Base-by-base conservation (phyloP, 2,888 invertebrate genomes). In the Petrolisthes manimaculis region DNA sequence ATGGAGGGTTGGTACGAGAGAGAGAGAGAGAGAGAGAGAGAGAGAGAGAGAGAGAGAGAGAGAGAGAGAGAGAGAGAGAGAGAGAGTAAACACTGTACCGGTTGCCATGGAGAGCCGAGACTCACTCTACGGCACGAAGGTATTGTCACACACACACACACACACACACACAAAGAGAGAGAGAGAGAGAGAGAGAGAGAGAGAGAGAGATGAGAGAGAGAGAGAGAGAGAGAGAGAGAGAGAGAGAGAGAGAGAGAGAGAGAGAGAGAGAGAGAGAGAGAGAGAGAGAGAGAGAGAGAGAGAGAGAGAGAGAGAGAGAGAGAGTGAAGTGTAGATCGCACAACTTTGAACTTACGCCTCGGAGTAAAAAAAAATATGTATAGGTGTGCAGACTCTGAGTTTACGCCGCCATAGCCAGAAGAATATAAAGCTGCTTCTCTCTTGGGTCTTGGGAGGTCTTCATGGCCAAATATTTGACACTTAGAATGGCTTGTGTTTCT, bases 191-290 rank as follows among this genome's bases (percentile, higher is more conserved):
- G 75, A 75, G 75, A 75, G 75, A 75, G 75, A 21, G 75, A 75
- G 75, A 75, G 75, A 75, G 75, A 75, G 75, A 75, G 75, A 75
- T n/a, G 75, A 75, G 75, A 75, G 75, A n/a, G 78, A n/a, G 18
- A 61, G 9, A 14, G 18, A 75, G 75, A n/a, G 24, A 21, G 75
- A 75, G 75, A 75, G 75, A 21, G 75, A 75, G 75, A 75, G 75
- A 75, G 75, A 21, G 75, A 75, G 75, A 75, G 75, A 75, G 75
- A 75, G 75, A 75, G 75, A 75, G 75, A 75, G 75, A 75, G 75
- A n/a, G 78, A 75, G 21, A 75, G 75, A 21, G 18, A n/a, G 14
- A 61, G 61, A 61, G 61, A 61, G 6, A 9, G 14, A 14, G 14
- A 61, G 18, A 61, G 9, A 14, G 18, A 75, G 75, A n/a, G 24